Evolutionary conservation across 2,888 invertebrate genomes (phyloP).

Genomic region (Drosophila subquinaria): DNA sequence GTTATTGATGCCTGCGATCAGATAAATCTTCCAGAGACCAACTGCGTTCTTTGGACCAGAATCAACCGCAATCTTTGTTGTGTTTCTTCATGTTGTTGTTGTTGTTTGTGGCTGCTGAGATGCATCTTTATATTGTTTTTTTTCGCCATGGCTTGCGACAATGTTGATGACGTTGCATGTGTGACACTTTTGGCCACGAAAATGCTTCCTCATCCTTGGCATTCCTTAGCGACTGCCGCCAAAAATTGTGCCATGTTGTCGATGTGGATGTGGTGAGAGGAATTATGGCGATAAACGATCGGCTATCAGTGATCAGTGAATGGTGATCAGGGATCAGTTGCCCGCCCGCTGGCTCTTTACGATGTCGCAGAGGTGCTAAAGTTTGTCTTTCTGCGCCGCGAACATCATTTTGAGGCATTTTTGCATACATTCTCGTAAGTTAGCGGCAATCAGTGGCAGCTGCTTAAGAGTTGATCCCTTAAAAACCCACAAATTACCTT

Average conservation of each 20-base stretch:
- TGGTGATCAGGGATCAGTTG: conserved; percentile 28
- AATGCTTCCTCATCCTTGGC: conserved; percentile 78
- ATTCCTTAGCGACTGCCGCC: conserved; percentile 51
- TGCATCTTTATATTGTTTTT: conserved; percentile 56
- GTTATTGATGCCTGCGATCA: conserved; percentile 71
- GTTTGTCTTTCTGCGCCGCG: conserved; percentile 5
- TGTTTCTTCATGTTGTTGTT: conserved; percentile 55
- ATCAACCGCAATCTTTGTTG: conserved; percentile 11
- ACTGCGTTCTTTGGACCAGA: conserved; percentile 34
- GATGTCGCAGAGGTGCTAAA: conserved; percentile 50
- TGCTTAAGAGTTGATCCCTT: conserved; percentile 31
- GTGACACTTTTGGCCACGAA: conserved; percentile 71
- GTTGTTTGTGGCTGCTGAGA: conserved; percentile 47
- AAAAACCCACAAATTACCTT: conserved; percentile 81
- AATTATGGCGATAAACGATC: conserved; percentile 71
- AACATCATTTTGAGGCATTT: conserved; percentile 39
- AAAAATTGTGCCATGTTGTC: conserved; percentile 52
- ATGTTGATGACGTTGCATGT: conserved; percentile 71
- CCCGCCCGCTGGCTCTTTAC: conserved; percentile 56
- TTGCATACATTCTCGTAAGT: conserved; percentile 52
- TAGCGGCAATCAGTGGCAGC: conserved; percentile 32
- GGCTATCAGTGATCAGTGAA: conserved; percentile 21
- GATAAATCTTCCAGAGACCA: conserved; percentile 60
- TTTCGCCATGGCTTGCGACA: conserved; percentile 65
- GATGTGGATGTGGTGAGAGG: conserved; percentile 38